phyloP scores from a whole-genome alignment of 1,140 invertebrate genomes.

The Eulimnadia texana region DNA sequence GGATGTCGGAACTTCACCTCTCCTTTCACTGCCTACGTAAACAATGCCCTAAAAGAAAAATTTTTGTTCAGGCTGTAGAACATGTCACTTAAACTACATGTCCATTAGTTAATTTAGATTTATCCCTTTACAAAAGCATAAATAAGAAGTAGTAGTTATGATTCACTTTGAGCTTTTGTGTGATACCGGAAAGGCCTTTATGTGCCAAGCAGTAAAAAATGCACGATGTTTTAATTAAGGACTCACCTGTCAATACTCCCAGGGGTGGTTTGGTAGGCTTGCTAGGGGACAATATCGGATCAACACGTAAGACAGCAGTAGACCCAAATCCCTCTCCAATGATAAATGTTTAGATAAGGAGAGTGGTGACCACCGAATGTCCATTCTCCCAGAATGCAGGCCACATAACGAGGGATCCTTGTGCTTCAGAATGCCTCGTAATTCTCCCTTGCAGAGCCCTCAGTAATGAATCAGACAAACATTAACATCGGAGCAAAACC shows the following conservation, averaged over 20 bases:
- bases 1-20: background rate
- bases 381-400: background rate
- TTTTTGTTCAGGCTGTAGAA: no score
- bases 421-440: background rate
- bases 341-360: background rate
- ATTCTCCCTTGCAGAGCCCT: background rate
- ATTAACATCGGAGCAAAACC: background rate
- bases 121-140: no score
- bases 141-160: no score
- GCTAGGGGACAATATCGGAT: background rate
- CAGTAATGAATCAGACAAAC: background rate
- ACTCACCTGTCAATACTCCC: background rate
- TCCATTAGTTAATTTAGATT: no score
- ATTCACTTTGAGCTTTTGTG: no score
- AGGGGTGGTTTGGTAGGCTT: background rate
- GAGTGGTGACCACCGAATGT: background rate
- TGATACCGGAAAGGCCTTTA: no score
- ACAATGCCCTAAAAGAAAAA: no score
- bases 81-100: no score
- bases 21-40: no score
- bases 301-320: background rate
- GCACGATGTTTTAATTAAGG: background rate
- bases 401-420: background rate
- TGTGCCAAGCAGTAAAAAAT: background rate
- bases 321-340: background rate